phyloP scores from a whole-genome alignment of 2,113 vertebrate species.

The Phoenicopterus ruber region DNA sequence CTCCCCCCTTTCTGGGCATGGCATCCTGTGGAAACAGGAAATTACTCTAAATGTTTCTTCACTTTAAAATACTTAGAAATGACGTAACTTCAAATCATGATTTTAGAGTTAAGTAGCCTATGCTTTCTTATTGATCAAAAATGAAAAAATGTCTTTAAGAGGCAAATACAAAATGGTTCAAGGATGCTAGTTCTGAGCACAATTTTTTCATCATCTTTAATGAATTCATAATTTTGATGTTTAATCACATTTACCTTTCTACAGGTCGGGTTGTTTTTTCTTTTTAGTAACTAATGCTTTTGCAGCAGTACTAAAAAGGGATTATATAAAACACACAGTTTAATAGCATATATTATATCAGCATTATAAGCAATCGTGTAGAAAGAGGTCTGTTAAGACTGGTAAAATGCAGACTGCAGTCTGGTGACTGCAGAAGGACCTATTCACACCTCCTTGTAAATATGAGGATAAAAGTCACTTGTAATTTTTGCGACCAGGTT shows the following conservation, averaged over 20 bases:
- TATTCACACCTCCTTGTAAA: not conserved
- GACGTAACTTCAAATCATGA: not conserved
- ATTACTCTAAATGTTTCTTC: not conserved
- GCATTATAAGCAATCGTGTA: not conserved
- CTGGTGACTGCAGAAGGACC: not conserved
- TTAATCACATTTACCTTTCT: not conserved
- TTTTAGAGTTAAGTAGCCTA: not conserved
- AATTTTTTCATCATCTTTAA: not conserved
- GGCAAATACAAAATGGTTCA: not conserved
- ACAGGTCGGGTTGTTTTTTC: fast-evolving
- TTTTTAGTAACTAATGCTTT: not conserved
- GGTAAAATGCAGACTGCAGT: not conserved
- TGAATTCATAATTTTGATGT: not conserved
- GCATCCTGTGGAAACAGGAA: not conserved
- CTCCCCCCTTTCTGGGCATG: not conserved
- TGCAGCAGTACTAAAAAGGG: not conserved
- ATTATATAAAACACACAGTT: not conserved
- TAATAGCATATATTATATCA: not conserved
- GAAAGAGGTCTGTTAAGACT: not conserved
- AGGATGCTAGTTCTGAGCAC: not conserved
- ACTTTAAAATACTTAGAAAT: not conserved
- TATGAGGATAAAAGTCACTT: not conserved
- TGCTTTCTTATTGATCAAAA: not conserved
- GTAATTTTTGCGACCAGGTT: not conserved
- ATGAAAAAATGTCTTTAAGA: not conserved